Evolutionary conservation across 2,888 invertebrate species (phyloP), one percentile per base, ranked within the genome.

Genomic region (Sericinus montela): DNA sequence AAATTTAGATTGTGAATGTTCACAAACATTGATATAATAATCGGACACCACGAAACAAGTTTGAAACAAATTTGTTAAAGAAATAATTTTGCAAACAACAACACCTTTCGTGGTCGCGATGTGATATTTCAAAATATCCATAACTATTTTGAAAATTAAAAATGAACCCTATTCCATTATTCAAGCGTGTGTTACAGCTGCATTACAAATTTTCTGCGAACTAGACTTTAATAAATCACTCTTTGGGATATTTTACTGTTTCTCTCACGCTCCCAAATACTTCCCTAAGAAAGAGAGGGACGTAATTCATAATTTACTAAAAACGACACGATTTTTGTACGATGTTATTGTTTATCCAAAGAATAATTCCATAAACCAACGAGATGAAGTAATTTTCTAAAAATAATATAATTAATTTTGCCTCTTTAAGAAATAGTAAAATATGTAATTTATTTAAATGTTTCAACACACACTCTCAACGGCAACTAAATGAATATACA

Each of bases 21-120:
- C 34, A 34, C 28, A 44, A 49, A 29, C 34, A 34, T 39, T 35
- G 16, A 38, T 37, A 38, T 32, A 43, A 43, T 37, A 43, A 43
- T 37, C 40, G 37, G 43, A 48, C 48, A 48, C 36, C 41, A 13
- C 34, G 19, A 37, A 46, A 46, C 32, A 34, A 3, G 19, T 29
- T 10, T 39, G 1, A 14, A 7, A 15, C 30, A 16, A 16, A 28
- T 40, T 13, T 7, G n/a, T n/a, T n/a, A n/a, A n/a, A n/a, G n/a
- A n/a, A n/a, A n/a, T n/a, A n/a, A n/a, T 10, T 29, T 29, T 29
- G 9, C 29, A n/a, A n/a, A 29, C 29, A 28, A 25, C 35, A 28
- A 28, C n/a, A 35, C n/a, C 3, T 29, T 10, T 29, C 3, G n/a
- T n/a, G n/a, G 29, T n/a, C 29, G n/a, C 29, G n/a, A 29, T n/a